A percentile compares a stretch with the other conserved stretches of the same genome.
phyloP scores from a whole-genome alignment of 2,888 invertebrate genomes.

The Ceramica pisi region DNA sequence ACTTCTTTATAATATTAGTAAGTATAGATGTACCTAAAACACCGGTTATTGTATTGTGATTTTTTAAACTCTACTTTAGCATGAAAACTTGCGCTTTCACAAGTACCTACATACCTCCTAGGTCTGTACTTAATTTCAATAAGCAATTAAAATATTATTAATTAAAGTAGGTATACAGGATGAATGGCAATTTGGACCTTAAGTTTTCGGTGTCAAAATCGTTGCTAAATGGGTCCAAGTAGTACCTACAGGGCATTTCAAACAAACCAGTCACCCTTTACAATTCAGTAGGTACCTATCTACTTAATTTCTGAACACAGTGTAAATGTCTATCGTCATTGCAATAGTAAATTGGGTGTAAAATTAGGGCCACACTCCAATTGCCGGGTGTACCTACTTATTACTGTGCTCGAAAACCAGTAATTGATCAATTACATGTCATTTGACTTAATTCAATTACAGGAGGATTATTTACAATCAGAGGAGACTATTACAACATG shows the following conservation, averaged over 20 bases:
- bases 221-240: too few species aligned
- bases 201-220: too few species aligned
- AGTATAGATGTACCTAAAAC: too few species aligned
- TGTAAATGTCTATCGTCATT: background rate
- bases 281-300: too few species aligned
- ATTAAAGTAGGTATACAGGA: too few species aligned
- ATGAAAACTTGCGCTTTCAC: background rate
- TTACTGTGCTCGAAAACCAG: conserved; percentile 19
- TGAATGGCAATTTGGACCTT: too few species aligned
- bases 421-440: conserved; percentile 33
- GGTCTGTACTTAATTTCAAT: background rate
- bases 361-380: conserved; percentile 23
- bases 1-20: too few species aligned
- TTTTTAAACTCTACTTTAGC: background rate
- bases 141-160: background rate
- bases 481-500: conserved; percentile 4
- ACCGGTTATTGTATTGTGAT: background rate
- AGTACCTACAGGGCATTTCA: too few species aligned
- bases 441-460: conserved; percentile 29
- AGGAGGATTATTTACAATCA: conserved; percentile 8
- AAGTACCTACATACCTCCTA: too few species aligned
- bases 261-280: too few species aligned
- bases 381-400: conserved; percentile 19
- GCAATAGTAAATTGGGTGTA: background rate
- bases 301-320: too few species aligned